Evolutionary conservation across 1,140 invertebrate genomes (phyloP), one percentile per base, ranked within the genome.

Genomic region (Orussus abietinus): DNA sequence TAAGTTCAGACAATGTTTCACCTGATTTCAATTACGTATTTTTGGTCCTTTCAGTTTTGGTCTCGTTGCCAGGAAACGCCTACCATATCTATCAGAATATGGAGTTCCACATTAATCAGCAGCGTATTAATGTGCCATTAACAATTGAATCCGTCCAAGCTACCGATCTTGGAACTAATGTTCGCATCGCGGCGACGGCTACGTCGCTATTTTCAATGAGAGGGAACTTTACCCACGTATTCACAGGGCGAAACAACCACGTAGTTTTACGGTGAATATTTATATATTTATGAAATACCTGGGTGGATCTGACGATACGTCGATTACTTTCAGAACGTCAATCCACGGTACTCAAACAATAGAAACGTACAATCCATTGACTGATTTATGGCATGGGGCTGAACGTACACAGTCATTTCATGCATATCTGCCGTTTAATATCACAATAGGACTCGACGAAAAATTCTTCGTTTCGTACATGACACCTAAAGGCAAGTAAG

Each of bases 321-420:
- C 17, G 31, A 25, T 10, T 4, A 17, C 40, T 60, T 55, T 38
- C 40, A 77, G 76, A 14, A 78, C 79, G 53, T 77, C 77, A 5
- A 73, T 79, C 47, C 78, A 80, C 54, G 75, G 76, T 4, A 70
- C 74, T 10, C 75, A 79, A 47, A 66, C 62, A 12, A 71, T 77
- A 34, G 75, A 75, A 47, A 75, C 66, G 51, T 81, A 79, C 40
- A 80, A 80, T 64, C 79, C 79, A 0, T 60, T 80, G 18, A 62
- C 65, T 4, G 77, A 80, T 53, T 55, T 75, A 19, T 80, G 80
- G 70, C 76, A 79, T 44, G 74, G 72, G 26, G 78, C 77, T 31
- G 76, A 78, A 36, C 68, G 77, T 28, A 70, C 74, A 33, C 74
- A 79, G 51, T 78, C 79, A 30, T 61, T 81, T 37, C 75, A 81